Evolutionary conservation across 2,888 invertebrate species (phyloP), one percentile per base, ranked within the genome.

Genomic region (Dysmachus trigonus): DNA sequence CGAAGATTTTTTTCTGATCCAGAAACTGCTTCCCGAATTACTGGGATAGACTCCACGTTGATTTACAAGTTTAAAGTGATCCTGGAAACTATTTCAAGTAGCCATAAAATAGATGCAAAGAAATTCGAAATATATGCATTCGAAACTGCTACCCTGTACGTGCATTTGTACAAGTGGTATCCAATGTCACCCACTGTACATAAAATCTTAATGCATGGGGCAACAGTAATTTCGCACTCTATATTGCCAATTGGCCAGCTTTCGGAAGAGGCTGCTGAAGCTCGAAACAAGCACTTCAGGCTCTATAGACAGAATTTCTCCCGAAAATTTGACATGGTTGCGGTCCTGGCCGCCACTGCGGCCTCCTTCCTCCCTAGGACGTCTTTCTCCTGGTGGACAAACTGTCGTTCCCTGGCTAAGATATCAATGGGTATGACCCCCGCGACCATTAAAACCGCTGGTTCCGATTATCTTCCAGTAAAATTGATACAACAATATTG

Each of bases 101-200:
- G 81, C 5, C 76, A 30, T 22, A 81, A 72, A n/a, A 79, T 84
- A 33, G 51, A 87, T 62, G 6, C 71, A 1, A 13, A 73, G 27
- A 86, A 86, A 35, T 87, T 86, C 51, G 41, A 38, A 4, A 31
- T 2, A 18, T 73, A 35, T 15, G 47, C 53, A 38, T 3, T 8
- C 27, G 2, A 85, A 15, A 79, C 77, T 53, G 51, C 84, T 18
- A n/a, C 22, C 15, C 31, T 86, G 13, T 89, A 89, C 86, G 88
- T 90, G 7, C 7, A 88, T 7, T 85, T 89, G 31, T 90, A 89
- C 88, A 15, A 13, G 18, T 90, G 90, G 89, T 87, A 89, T 81
- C 88, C 88, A 3, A 89, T 89, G 89, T 86, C 89, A 10, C 88
- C 89, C 13, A 89, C 89, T 15, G 79, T 90, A 84, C 90, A 90